A percentile compares a stretch with the other conserved stretches of the same genome.
Evolutionary conservation across 1,140 invertebrate species (phyloP).

Genomic region (Temnothorax curvispinosus): DNA sequence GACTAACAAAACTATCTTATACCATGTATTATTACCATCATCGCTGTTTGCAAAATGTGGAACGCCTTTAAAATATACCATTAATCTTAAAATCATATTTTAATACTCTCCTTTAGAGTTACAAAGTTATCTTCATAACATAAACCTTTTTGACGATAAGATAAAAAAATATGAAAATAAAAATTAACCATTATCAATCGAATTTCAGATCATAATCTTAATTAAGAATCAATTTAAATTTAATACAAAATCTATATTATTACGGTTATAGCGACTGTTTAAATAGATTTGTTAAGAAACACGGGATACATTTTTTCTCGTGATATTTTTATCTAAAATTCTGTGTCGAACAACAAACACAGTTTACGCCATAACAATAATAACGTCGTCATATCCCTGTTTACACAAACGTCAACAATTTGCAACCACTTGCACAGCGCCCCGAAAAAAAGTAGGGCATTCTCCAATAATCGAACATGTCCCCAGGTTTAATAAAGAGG

Average conservation of each 20-base stretch:
- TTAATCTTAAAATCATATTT: neutral
- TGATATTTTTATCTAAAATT: neutral
- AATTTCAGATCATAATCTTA: neutral
- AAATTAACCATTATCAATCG: neutral
- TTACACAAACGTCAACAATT: conserved; percentile 27
- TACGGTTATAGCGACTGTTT: neutral
- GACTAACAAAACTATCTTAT: neutral
- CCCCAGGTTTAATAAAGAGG: conserved; percentile 19
- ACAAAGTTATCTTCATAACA: neutral
- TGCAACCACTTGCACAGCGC: neutral
- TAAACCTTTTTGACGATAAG: neutral
- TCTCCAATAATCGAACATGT: conserved; percentile 2
- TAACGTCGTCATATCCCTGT: conserved; percentile 21
- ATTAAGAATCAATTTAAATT: neutral
- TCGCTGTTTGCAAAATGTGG: neutral
- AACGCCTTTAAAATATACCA: neutral
- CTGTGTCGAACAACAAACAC: neutral
- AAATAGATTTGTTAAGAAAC: neutral
- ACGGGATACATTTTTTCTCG: neutral
- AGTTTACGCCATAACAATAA: conserved; percentile 39
- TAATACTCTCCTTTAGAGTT: neutral
- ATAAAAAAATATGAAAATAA: neutral
- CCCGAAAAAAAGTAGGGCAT: neutral
- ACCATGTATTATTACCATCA: neutral
- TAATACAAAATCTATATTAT: neutral